A percentile compares a stretch with the other conserved stretches of the same genome.
Conservation (phyloP, 2,797 vertebrate species). For the Poeciliopsis presidionis region DNA sequence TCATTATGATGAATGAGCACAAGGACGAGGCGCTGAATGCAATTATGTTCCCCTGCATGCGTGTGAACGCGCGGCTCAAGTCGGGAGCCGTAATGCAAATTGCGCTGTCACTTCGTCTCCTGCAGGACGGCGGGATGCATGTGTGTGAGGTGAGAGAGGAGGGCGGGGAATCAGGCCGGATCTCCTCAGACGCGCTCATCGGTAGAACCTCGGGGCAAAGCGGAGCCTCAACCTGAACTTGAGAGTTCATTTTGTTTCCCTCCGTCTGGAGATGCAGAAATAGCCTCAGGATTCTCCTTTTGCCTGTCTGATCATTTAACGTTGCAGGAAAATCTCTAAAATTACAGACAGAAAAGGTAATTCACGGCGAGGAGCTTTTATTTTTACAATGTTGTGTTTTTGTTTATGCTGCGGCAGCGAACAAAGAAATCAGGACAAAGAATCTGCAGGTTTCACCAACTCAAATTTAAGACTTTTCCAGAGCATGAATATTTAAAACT, state of each 20-base stretch:
- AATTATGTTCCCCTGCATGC: conserved; percentile 13
- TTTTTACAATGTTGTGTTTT: conserved; percentile 49
- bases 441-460: not conserved
- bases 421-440: conserved; percentile 60
- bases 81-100: conserved; percentile 69
- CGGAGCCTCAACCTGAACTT: conserved; percentile 79
- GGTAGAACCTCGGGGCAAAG: conserved; percentile 65
- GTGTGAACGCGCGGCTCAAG: conserved; percentile 32
- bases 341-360: conserved; percentile 74
- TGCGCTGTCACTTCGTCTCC: conserved; percentile 74
- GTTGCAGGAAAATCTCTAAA: conserved; percentile 64
- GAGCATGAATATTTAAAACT: too few relatives aligned
- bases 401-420: not conserved
- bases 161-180: conserved; percentile 40
- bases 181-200: conserved; percentile 46
- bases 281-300: conserved; percentile 59
- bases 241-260: conserved; percentile 77
- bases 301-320: conserved; percentile 62
- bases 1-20: conserved; percentile 46
- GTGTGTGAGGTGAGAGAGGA: conserved; percentile 48
- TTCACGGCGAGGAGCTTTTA: conserved; percentile 67
- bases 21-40: conserved; percentile 12
- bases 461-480: too few relatives aligned
- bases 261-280: conserved; percentile 72
- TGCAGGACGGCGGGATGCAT: conserved; percentile 53